phyloP scores from a whole-genome alignment of 1,140 invertebrate genomes.

The Papilio xuthus region DNA sequence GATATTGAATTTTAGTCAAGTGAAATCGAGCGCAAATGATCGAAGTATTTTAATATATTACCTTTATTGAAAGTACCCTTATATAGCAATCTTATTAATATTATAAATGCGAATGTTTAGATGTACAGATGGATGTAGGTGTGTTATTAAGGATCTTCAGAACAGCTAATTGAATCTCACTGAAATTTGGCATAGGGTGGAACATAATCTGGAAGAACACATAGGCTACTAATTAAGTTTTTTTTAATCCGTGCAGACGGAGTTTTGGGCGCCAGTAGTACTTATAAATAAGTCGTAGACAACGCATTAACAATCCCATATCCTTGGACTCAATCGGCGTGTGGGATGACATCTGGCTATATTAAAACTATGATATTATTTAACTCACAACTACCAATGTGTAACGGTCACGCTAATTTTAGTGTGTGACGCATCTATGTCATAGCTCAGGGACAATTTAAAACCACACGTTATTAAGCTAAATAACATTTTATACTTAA shows the following conservation, averaged over 20 bases:
- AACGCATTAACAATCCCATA: background rate
- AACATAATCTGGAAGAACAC: too few species aligned
- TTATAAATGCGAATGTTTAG: too few species aligned
- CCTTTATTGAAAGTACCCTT: background rate
- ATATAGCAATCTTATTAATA: too few species aligned
- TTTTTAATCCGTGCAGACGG: too few species aligned
- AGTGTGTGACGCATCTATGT: constrained; percentile 39
- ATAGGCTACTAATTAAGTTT: too few species aligned
- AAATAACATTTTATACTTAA: background rate
- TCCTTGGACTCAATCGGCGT: constrained; percentile 43
- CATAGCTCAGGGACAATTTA: constrained; percentile 24
- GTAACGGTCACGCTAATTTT: constrained; percentile 48
- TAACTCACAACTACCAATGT: constrained; percentile 35
- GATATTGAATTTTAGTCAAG: background rate
- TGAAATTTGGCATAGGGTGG: too few species aligned
- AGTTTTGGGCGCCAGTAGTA: background rate
- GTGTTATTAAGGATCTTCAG: too few species aligned
- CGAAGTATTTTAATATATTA: background rate
- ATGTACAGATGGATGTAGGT: too few species aligned
- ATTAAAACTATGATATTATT: constrained; percentile 45
- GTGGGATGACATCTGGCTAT: constrained; percentile 55
- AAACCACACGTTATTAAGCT: background rate
- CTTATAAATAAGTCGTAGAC: background rate
- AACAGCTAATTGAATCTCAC: too few species aligned
- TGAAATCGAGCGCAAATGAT: background rate